phyloP scores from a whole-genome alignment of 2,113 vertebrate species.

The Podarcis cretensis region DNA sequence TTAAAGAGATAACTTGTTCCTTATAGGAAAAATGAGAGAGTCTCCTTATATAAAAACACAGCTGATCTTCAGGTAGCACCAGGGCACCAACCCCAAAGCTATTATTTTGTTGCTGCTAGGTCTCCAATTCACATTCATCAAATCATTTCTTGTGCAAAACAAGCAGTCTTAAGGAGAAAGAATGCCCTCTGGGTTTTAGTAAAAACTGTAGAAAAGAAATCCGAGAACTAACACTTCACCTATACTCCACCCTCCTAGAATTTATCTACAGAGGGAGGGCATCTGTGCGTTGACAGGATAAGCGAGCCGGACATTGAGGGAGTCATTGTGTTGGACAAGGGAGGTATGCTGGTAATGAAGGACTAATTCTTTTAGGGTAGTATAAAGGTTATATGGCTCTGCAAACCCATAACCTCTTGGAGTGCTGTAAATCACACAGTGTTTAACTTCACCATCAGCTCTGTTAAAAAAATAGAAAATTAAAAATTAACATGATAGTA shows the following conservation, averaged over 20 bases:
- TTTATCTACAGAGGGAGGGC: conserved; percentile 88
- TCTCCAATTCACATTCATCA: conserved; percentile 96
- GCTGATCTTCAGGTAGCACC: conserved; percentile 87
- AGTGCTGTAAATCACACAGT: conserved; percentile 97
- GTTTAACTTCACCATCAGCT: conserved; percentile 93
- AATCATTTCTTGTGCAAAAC: conserved; percentile 99
- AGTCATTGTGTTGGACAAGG: conserved; percentile 94
- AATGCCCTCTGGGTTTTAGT: conserved; percentile 91
- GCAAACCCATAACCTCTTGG: conserved; percentile 93
- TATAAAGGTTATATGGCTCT: conserved; percentile 93
- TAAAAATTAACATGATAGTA: conserved; percentile 42
- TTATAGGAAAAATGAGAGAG: conserved; percentile 71
- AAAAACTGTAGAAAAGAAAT: conserved; percentile 81
- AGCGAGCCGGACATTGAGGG: conserved; percentile 92
- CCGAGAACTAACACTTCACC: conserved; percentile 65
- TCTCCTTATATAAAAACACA: conserved; percentile 69
- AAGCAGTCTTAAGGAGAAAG: conserved; percentile 97
- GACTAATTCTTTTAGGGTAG: conserved; percentile 94
- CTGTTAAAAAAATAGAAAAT: conserved; percentile 72
- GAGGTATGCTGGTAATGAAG: conserved; percentile 96
- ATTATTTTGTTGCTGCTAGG: conserved; percentile 79
- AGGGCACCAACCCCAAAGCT: conserved; percentile 80
- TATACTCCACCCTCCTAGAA: conserved; percentile 56
- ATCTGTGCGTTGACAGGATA: conserved; percentile 92
- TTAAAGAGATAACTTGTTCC: conserved; percentile 62